Conservation (phyloP, 2,888 invertebrate genomes). For the Drosophila macrospina region DNA sequence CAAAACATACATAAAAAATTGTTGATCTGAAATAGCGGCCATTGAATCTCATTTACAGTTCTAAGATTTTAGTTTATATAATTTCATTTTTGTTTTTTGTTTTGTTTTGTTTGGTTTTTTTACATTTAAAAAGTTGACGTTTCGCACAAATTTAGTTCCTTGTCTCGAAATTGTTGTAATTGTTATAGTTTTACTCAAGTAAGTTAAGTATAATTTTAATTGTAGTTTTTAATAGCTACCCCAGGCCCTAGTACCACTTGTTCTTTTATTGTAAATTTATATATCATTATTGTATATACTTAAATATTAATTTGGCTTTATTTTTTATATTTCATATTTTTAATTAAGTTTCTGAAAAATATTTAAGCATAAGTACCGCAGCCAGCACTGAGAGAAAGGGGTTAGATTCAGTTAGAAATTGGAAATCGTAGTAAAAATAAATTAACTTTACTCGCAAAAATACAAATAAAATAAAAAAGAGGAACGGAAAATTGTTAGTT, state of each 20-base stretch:
- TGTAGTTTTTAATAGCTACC: slow-evolving; percentile 65
- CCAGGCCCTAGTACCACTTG: slow-evolving; percentile 75
- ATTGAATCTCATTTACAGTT: slow-evolving; percentile 55
- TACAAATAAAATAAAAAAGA: slow-evolving; percentile 11
- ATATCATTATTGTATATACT: slow-evolving; percentile 48
- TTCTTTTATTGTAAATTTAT: slow-evolving; percentile 37
- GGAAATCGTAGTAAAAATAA: slow-evolving; percentile 7
- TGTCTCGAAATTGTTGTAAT: slow-evolving; percentile 50
- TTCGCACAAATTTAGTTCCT: slow-evolving; percentile 57
- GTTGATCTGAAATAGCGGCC: slow-evolving; percentile 49
- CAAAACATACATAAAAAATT: slow-evolving; percentile 78
- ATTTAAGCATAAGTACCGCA: slow-evolving; percentile 60
- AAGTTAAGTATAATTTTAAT: slow-evolving; percentile 35
- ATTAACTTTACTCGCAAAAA: slow-evolving; percentile 11
- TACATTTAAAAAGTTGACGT: slow-evolving; percentile 69
- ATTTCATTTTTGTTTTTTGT: slow-evolving; percentile 19
- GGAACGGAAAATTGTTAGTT: slow-evolving; percentile 21
- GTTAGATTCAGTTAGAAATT: slow-evolving; percentile 27
- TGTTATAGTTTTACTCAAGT: slow-evolving; percentile 29
- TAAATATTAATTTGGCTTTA: slow-evolving; percentile 77
- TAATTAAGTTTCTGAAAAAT: slow-evolving; percentile 38
- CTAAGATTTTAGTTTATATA: slow-evolving; percentile 27
- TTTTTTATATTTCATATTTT: slow-evolving; percentile 11
- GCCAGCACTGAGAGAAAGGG: slow-evolving; percentile 49
- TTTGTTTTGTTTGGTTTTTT: slow-evolving; percentile 35